Evolutionary conservation across 1,140 invertebrate species (phyloP), one percentile per base, ranked within the genome.

Genomic region (Megalopta genalis): DNA sequence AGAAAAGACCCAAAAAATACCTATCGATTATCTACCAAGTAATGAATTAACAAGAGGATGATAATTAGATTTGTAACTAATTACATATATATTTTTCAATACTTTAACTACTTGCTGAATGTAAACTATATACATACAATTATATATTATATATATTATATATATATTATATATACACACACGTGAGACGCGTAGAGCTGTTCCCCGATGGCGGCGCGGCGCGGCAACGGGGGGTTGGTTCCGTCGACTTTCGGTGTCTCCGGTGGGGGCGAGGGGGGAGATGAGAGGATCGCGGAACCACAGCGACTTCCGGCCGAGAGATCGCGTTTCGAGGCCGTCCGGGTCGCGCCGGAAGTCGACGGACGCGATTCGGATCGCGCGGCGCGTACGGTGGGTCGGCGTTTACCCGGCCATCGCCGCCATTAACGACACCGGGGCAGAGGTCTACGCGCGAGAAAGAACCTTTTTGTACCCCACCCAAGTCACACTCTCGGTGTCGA

Each of bases 31-130:
- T 89, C 86, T 90, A 90, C 86, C 84, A 87, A 86, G 83, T 88
- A 90, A 87, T 78, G 77, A 81, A 88, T 88, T 86, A 88, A 91
- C 71, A 88, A 91, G 77, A 90, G 86, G 85, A 90, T 89, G 85
- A 91, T 91, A 90, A 92, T 92, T 93, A 92, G 90, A 93, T 92
- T 92, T 93, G 88, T 92, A 93, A 92, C 91, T 91, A 90, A 91
- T 89, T 90, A 91, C 88, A 90, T 88, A 92, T 92, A 92, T 92
- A 92, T 92, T 92, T 92, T 92, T 92, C 90, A 92, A 92, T 92
- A 92, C 90, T 90, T 91, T 91, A 91, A 91, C 90, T 92, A 92
- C 90, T 91, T 87, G 88, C 89, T 92, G 88, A 90, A 90, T 90
- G 88, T 91, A 89, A 91, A 90, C 88, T 88, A 90, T 88, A 90